Conservation (phyloP, 2,113 vertebrate species). For the Austrofundulus limnaeus region DNA sequence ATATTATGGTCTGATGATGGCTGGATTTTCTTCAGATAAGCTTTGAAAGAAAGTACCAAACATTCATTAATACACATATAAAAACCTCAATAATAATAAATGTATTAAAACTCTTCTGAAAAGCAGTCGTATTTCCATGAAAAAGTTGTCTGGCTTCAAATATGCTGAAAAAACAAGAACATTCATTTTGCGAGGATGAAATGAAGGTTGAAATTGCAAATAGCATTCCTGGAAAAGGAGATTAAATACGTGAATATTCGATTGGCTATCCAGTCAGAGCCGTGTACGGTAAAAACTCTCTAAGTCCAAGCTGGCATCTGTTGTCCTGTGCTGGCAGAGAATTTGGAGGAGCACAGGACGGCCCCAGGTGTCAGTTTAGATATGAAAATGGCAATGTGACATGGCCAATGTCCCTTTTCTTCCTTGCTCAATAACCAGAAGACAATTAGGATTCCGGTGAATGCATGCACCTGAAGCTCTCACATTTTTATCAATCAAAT, state of each 20-base stretch:
- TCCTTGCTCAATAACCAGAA: slow-evolving; percentile 42
- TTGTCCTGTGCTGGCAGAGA: slow-evolving; percentile 38
- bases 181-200: slow-evolving; percentile 27
- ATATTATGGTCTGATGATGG: slow-evolving; percentile 48
- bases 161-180: not conserved
- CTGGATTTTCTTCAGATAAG: slow-evolving; percentile 27
- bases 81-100: not conserved
- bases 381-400: slow-evolving; percentile 63
- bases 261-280: slow-evolving; percentile 41
- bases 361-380: slow-evolving; percentile 72
- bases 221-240: slow-evolving; percentile 13
- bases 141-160: slow-evolving; percentile 7
- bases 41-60: slow-evolving; percentile 20
- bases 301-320: slow-evolving; percentile 47
- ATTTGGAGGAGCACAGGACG: slow-evolving; percentile 48
- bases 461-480: slow-evolving; percentile 52
- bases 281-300: slow-evolving; percentile 3
- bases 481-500: slow-evolving; percentile 27
- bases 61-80: not conserved
- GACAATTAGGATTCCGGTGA: slow-evolving; percentile 52
- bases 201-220: slow-evolving; percentile 39
- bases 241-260: slow-evolving; percentile 44
- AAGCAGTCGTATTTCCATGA: slow-evolving; percentile 6
- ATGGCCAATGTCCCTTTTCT: slow-evolving; percentile 51
- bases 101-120: not conserved